Evolutionary conservation across 2,113 vertebrate species (phyloP).

Genomic region (Ivindomyrus marchei): DNA sequence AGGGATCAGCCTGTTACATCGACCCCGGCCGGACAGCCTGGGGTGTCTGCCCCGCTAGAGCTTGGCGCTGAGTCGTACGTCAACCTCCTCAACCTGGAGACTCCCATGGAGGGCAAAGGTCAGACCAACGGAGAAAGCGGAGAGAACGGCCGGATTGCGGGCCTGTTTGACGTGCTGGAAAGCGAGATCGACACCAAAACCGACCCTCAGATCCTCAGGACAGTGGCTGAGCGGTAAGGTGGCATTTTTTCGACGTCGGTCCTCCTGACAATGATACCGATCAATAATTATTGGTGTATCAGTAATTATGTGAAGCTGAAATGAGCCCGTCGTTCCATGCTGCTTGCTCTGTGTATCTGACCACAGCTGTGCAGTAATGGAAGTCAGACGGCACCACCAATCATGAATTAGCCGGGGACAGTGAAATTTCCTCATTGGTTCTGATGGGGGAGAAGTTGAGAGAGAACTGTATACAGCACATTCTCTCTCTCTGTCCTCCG

Average conservation of each 20-base stretch:
- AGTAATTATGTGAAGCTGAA: neutral
- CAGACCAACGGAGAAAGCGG: slow-evolving; percentile 39
- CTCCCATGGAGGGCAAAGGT: slow-evolving; percentile 6
- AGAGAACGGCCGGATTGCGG: slow-evolving; percentile 39
- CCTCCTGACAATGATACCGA: neutral
- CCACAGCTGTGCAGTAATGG: neutral
- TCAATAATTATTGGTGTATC: neutral
- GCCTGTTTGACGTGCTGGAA: slow-evolving; percentile 42
- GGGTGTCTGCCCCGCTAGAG: slow-evolving; percentile 39
- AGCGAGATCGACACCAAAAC: slow-evolving; percentile 43
- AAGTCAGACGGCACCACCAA: neutral
- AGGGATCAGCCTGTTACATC: slow-evolving; percentile 65
- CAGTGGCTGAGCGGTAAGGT: slow-evolving; percentile 64
- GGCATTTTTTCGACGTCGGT: neutral
- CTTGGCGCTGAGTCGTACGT: slow-evolving; percentile 64
- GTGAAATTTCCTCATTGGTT: neutral
- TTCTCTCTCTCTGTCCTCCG: neutral
- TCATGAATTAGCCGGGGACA: neutral
- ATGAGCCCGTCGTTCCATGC: neutral
- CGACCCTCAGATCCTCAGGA: slow-evolving; percentile 34
- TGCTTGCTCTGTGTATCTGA: neutral
- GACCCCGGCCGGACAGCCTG: slow-evolving; percentile 54
- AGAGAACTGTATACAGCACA: neutral
- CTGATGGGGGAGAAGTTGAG: neutral
- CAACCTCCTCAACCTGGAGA: slow-evolving; percentile 63